phyloP scores from a whole-genome alignment of 2,888 invertebrate species.

The Diogma glabrata region DNA sequence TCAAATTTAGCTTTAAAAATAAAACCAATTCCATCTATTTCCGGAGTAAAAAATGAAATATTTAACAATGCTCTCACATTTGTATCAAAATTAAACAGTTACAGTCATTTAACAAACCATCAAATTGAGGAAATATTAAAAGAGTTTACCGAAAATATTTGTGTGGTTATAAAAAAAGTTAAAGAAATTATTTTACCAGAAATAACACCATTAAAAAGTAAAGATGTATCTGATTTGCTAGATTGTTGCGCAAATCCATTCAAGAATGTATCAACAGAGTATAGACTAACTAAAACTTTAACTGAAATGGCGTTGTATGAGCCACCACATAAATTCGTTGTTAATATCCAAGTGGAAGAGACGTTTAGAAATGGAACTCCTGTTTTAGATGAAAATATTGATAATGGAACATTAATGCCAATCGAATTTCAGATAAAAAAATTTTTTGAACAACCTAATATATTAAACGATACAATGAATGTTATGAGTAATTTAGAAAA shows the following conservation, averaged over 20 bases:
- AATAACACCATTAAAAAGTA: neutral
- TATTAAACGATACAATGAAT: constrained; percentile 11
- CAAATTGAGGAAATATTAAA: neutral
- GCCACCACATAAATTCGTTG: neutral
- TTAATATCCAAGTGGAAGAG: neutral
- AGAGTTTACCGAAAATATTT: neutral
- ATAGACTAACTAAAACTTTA: neutral
- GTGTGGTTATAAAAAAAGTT: neutral
- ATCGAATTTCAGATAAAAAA: constrained; percentile 17
- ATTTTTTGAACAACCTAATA: constrained; percentile 15
- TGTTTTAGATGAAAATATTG: constrained; percentile 13
- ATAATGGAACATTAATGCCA: constrained; percentile 15
- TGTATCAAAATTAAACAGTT: neutral
- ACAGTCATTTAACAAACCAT: neutral
- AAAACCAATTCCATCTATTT: too few relatives aligned
- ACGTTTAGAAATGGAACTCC: constrained; percentile 12
- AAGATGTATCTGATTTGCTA: neutral
- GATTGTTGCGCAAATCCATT: neutral
- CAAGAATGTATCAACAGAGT: neutral
- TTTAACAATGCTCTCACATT: neutral
- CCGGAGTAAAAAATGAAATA: neutral
- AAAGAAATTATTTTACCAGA: neutral
- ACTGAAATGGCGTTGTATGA: neutral
- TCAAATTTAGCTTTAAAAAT: too few relatives aligned
- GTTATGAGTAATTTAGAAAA: constrained; percentile 7